Evolutionary conservation across 2,113 vertebrate genomes (phyloP).

Genomic region (Gallinago media): DNA sequence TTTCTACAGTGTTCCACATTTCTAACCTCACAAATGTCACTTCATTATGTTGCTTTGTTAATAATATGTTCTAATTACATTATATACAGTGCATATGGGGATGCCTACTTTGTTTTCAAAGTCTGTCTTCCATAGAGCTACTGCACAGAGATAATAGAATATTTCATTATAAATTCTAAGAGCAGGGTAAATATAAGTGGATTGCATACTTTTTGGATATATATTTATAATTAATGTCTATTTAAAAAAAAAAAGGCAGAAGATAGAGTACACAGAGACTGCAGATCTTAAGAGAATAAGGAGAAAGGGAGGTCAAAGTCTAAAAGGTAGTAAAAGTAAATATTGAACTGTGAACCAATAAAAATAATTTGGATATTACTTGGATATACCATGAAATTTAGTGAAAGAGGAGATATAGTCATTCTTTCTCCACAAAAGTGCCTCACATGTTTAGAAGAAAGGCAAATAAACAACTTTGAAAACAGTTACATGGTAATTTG

Average conservation of each 20-base stretch:
- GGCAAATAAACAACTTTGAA: neutral
- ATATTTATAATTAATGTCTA: neutral
- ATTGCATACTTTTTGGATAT: neutral
- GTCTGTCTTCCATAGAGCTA: neutral
- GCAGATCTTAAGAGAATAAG: neutral
- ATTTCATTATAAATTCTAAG: neutral
- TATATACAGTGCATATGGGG: neutral
- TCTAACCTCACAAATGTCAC: neutral
- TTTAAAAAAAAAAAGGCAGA: neutral
- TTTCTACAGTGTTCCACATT: neutral
- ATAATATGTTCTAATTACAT: neutral
- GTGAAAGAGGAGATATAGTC: accelerated
- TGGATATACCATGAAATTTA: neutral
- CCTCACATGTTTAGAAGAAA: neutral
- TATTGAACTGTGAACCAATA: neutral
- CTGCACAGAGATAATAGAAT: neutral
- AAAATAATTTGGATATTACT: neutral
- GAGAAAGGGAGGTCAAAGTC: neutral
- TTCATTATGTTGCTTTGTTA: neutral
- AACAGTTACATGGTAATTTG: neutral
- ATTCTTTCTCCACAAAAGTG: neutral
- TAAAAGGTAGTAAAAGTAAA: neutral
- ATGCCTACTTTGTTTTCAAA: neutral
- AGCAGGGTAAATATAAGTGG: neutral
- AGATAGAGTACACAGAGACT: neutral